Evolutionary conservation across 2,797 vertebrate species (phyloP).

Genomic region (Semotilus atromaculatus): DNA sequence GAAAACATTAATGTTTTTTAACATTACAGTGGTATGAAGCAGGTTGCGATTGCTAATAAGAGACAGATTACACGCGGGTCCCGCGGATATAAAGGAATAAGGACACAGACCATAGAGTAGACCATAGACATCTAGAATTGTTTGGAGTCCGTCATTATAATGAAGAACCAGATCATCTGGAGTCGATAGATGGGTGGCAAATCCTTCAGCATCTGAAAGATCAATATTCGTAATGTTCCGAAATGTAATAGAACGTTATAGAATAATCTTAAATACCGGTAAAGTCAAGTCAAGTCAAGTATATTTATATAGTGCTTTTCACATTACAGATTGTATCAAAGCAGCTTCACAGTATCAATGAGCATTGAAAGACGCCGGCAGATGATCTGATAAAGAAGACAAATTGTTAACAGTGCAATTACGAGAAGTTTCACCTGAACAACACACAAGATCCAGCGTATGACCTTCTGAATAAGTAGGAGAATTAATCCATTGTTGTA

Average conservation of each 20-base stretch:
- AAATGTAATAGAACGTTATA: neutral
- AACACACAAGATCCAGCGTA: slow-evolving; percentile 6
- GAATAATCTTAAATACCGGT: neutral
- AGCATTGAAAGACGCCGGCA: neutral
- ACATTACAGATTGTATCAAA: no score
- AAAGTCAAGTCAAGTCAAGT: no score
- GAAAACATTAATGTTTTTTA: no score
- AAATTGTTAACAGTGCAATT: neutral
- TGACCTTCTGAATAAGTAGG: slow-evolving; percentile 23
- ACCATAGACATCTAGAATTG: no score
- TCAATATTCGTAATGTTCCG: neutral
- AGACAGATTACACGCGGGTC: no score
- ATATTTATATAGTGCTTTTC: no score
- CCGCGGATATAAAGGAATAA: no score
- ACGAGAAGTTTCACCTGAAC: neutral
- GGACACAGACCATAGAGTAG: no score
- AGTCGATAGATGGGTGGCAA: neutral
- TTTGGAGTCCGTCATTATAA: no score
- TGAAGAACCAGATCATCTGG: neutral
- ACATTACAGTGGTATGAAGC: no score
- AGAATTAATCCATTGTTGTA: slow-evolving; percentile 3
- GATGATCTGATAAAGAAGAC: neutral
- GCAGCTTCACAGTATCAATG: no score
- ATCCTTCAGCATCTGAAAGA: neutral
- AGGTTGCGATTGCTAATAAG: no score